Percentiles rank a stretch among this genome's conserved stretches.
Conservation (phyloP, 2,113 vertebrate genomes). For the Odontesthes bonariensis region DNA sequence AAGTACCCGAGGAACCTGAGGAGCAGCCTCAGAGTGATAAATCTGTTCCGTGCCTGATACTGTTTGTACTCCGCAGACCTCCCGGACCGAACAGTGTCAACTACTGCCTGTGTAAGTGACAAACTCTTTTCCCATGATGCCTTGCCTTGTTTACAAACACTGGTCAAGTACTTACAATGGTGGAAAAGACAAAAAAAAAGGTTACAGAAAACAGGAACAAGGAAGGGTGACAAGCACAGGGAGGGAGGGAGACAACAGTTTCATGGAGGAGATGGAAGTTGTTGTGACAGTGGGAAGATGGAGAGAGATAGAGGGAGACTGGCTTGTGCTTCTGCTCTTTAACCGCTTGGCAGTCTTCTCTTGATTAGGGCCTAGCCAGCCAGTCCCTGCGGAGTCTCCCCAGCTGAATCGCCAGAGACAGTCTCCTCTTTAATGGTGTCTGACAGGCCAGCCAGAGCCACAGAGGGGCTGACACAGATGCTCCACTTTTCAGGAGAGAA, state of each 20-base stretch:
- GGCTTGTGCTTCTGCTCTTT: constrained; percentile 73
- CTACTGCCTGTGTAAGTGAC: constrained; percentile 68
- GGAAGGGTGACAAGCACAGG: constrained; percentile 28
- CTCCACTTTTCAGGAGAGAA: constrained; percentile 66
- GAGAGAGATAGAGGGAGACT: constrained; percentile 54
- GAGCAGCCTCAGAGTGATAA: constrained; percentile 43
- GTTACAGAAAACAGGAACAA: not conserved
- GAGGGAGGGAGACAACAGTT: constrained; percentile 30
- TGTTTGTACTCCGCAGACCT: constrained; percentile 60
- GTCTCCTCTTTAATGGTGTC: constrained; percentile 79
- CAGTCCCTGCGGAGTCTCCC: constrained; percentile 71
- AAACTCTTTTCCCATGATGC: constrained; percentile 72
- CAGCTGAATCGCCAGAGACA: constrained; percentile 72
- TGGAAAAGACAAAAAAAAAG: constrained; percentile 34
- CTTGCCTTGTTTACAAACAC: constrained; percentile 58
- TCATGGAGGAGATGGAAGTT: constrained; percentile 49
- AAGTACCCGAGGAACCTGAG: constrained; percentile 50
- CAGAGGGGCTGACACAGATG: constrained; percentile 78
- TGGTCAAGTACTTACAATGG: constrained; percentile 43
- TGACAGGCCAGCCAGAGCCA: constrained; percentile 78
- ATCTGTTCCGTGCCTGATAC: constrained; percentile 62
- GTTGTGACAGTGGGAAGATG: constrained; percentile 66
- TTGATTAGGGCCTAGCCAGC: constrained; percentile 75
- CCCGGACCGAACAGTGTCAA: constrained; percentile 61
- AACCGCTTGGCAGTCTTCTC: constrained; percentile 80